Evolutionary conservation across 2,797 vertebrate species (phyloP), one percentile per base, ranked within the genome.

Genomic region (Falco naumanni): DNA sequence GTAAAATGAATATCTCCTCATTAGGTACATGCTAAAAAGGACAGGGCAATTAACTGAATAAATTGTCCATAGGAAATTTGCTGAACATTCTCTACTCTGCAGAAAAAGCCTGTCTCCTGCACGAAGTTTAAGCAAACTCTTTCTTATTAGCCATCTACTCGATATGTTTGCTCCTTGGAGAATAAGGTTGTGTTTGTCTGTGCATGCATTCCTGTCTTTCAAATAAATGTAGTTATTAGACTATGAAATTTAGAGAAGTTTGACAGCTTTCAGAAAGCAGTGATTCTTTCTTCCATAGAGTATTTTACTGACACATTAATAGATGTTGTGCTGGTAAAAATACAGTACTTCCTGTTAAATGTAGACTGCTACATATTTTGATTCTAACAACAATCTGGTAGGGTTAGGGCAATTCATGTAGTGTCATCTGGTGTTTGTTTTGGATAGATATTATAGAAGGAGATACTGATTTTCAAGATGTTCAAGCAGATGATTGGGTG

Each of bases 321-420:
- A 85, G 95, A 95, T 96, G 95, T 94, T 96, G 87, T 96, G 78
- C 89, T 96, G 74, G 96, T 96, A 96, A 97, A 98, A 97, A 96
- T 98, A 93, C 97, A 97, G 93, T 90, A 68, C 91, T 98, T 98
- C 97, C 95, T 97, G 92, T 97, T 97, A 95, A 80, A 93, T 97
- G 91, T 97, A 97, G 97, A 92, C 97, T 95, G 96, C 95, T 98
- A 95, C 98, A 97, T 98, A 97, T 98, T 98, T 98, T 98, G 91
- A 97, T 97, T 97, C 94, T 96, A 97, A 96, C 97, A 98, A 97
- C 98, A 98, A 98, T 98, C 97, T 98, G 97, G 97, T 97, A 96
- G 97, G 97, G 97, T 98, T 96, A 97, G 97, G 96, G 97, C 96
- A 96, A 95, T 94, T 98, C 97, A 29, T 97, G 96, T 97, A 96